phyloP scores from a whole-genome alignment of 1,140 invertebrate species.

The Whitmania pigra region DNA sequence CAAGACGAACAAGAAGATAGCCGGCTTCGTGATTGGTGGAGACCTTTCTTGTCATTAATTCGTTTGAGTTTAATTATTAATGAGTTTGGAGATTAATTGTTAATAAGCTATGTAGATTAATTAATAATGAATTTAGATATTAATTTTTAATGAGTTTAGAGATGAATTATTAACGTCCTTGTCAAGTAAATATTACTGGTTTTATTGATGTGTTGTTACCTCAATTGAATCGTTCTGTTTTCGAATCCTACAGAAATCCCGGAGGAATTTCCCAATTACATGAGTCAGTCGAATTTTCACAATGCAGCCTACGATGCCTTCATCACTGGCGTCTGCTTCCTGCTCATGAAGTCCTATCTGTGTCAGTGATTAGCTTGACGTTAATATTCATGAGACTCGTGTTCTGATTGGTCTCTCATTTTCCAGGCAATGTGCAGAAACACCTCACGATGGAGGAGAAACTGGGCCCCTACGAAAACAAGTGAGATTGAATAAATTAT shows the following conservation, averaged over 20 bases:
- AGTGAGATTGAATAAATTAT: neutral
- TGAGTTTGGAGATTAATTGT: too few species aligned
- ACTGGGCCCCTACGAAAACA: neutral
- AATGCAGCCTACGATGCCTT: constrained; percentile 2
- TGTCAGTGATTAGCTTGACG: neutral
- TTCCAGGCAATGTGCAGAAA: neutral
- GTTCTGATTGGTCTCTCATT: neutral
- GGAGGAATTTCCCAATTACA: neutral
- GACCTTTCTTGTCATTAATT: too few species aligned
- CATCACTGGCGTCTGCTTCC: neutral
- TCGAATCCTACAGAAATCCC: neutral
- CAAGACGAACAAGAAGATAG: too few species aligned
- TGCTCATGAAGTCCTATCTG: constrained; percentile 1
- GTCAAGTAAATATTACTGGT: too few species aligned
- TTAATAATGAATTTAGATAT: too few species aligned
- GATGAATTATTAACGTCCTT: too few species aligned
- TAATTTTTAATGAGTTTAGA: too few species aligned
- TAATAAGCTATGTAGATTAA: too few species aligned
- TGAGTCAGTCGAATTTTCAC: neutral
- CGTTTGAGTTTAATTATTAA: too few species aligned
- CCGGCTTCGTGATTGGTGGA: too few species aligned
- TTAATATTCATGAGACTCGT: neutral
- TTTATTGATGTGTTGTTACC: too few species aligned
- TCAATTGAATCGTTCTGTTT: too few species aligned
- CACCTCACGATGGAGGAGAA: constrained; percentile 4